phyloP scores from a whole-genome alignment of 2,888 invertebrate species.

The Prosopocoilus inquinatus region DNA sequence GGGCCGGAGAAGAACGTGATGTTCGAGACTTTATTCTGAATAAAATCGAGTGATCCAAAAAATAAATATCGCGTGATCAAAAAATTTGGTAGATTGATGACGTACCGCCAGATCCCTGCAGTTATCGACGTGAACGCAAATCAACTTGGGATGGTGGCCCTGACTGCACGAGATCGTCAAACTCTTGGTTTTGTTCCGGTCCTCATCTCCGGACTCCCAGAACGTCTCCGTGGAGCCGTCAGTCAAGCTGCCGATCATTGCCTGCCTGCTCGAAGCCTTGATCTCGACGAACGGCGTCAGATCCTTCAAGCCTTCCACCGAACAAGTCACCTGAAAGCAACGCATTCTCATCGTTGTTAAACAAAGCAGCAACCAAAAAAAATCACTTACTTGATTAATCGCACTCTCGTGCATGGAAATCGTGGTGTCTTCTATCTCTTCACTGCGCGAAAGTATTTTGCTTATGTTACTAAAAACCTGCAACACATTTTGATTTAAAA shows the following conservation, averaged over 20 bases:
- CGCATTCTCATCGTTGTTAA: too few relatives aligned
- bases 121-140: conserved; percentile 93
- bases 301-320: conserved; percentile 69
- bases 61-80: too few relatives aligned
- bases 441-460: conserved; percentile 89
- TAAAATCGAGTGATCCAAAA: too few relatives aligned
- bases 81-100: conserved; percentile 10
- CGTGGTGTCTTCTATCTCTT: conserved; percentile 69
- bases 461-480: conserved; percentile 91
- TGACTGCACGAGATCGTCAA: conserved; percentile 68
- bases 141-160: conserved; percentile 65
- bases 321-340: conserved; percentile 41
- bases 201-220: conserved; percentile 99
- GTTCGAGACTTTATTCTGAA: conserved; percentile 83
- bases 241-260: conserved; percentile 88
- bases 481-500: conserved; percentile 4
- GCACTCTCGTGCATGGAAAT: conserved; percentile 60
- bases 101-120: conserved; percentile 84
- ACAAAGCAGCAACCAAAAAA: not conserved
- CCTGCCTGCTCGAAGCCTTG: conserved; percentile 88
- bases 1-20: conserved; percentile 83
- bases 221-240: conserved; percentile 97
- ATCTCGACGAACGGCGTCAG: conserved; percentile 75
- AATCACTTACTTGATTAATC: conserved; percentile 40
- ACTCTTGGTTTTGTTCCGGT: conserved; percentile 87